These are phyloP conservation scores for Eupeodes latifasciatus DNA, from an alignment of 2,888 invertebrate genomes.

Conservation along the genomic window DNA sequence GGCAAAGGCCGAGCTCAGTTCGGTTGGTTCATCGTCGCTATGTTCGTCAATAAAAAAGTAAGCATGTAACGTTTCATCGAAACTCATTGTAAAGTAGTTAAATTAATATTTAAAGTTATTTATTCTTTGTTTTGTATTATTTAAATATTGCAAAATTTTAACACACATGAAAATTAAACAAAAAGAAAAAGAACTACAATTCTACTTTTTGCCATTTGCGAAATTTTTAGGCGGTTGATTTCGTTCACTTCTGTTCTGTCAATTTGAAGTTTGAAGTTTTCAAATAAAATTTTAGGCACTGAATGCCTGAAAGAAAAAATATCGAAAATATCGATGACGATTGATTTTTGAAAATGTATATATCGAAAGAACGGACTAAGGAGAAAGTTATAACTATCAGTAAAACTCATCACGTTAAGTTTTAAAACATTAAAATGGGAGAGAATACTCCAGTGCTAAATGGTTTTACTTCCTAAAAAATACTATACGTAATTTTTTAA, in stretches of 20 bases:
- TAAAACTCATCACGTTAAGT: too few relatives aligned
- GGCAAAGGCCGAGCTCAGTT: constrained; percentile 77
- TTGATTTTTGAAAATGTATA: neutral
- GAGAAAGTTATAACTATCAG: neutral
- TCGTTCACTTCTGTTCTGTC: constrained; percentile 25
- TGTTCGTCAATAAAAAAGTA: constrained; percentile 80
- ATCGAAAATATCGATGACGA: constrained; percentile 28
- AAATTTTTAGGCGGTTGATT: constrained; percentile 60
- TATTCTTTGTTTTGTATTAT: neutral
- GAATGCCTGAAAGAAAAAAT: neutral
- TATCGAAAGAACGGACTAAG: neutral
- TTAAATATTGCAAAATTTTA: neutral
- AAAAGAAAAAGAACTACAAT: neutral
- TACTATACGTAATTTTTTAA: too few relatives aligned
- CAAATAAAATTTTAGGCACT: neutral
- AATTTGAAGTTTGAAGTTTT: constrained; percentile 36
- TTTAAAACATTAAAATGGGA: too few relatives aligned
- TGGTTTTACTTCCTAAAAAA: too few relatives aligned
- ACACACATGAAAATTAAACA: constrained; percentile 26
- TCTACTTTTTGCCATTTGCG: neutral
- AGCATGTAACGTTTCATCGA: constrained; percentile 81
- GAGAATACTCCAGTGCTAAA: too few relatives aligned
- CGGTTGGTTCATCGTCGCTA: constrained; percentile 71
- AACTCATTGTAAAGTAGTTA: constrained; percentile 77
- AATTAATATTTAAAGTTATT: neutral